Base-by-base conservation (phyloP, 2,113 vertebrate genomes). In the Cynoglossus semilaevis region DNA sequence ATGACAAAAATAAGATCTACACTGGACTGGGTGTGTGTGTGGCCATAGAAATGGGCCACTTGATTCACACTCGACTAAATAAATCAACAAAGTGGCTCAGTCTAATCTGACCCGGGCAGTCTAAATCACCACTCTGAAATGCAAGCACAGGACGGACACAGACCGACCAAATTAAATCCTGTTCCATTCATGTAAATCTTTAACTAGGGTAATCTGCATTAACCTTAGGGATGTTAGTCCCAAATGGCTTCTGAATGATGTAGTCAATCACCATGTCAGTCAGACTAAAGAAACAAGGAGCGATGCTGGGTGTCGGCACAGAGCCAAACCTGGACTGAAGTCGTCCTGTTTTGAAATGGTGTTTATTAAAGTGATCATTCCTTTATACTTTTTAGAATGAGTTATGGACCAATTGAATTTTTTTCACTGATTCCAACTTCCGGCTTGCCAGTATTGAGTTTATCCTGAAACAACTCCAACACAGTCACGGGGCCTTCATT, bases 1-100 rank as follows among this genome's bases (percentile, higher is more conserved):
- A 78, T 83, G 88, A 88, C 86, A 84, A 86, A 89, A 85, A 87
- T 82, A 79, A 70, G 86, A 87, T 85, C 81, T 89, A 78, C 87
- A 86, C 75, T 51, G 71, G 80, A 64, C 69, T 72, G 76, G 80
- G 85, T 80, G 79, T 82, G 71, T 81, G 85, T 80, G 79, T 82
- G 77, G 77, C 52, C 76, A 76, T 73, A 67, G 76, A 82, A 85
- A 84, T 80, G 63, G 74, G 68, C 77, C 72, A 83, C 82, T 77
- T 77, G 77, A 89, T 80, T 77, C 82, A 83, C 79, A 87, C 85
- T 87, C 82, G 77, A 79, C 79, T 70, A 81, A 45, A 79, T 91
- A 87, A 90, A 90, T 90, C 85, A 86, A 68, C 48, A 14, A 65
- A 68, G 80, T 79, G 72, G 77, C 81, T 85, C 75, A 72, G 73